Conservation (phyloP, 2,797 vertebrate species). For the Gymnothorax reevesii region DNA sequence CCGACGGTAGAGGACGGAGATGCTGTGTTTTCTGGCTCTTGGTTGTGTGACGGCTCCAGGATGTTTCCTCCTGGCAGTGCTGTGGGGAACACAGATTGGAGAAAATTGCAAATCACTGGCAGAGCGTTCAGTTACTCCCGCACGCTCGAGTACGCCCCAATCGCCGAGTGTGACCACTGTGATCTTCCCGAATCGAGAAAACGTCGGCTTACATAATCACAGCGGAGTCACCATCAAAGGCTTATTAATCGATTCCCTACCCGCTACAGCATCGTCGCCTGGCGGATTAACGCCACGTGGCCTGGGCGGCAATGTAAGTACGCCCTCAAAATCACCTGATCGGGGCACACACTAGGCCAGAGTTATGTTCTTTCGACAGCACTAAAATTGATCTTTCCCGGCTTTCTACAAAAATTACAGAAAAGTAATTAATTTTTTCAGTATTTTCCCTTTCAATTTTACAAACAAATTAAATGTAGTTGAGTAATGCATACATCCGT, state of each 20-base stretch:
- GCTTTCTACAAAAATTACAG: too few species aligned
- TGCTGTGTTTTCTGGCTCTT: neutral
- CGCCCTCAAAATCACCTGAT: neutral
- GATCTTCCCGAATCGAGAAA: neutral
- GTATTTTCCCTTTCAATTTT: too few species aligned
- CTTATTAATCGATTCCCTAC: neutral
- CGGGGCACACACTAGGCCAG: too few species aligned
- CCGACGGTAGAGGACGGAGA: constrained; percentile 4
- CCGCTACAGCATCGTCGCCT: neutral
- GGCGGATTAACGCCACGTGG: neutral
- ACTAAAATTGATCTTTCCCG: too few species aligned
- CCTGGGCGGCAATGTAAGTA: neutral
- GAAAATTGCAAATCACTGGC: neutral
- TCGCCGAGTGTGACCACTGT: neutral
- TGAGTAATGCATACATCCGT: neutral
- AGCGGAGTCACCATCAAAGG: neutral
- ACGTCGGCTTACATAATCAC: neutral
- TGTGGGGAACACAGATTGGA: neutral
- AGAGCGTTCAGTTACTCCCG: neutral
- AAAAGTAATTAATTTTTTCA: too few species aligned
- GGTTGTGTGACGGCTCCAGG: neutral
- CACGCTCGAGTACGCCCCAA: neutral
- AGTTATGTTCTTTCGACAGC: too few species aligned
- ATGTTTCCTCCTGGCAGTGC: neutral
- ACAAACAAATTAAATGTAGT: too few species aligned